Evolutionary conservation across 2,888 invertebrate genomes (phyloP).

Genomic region (Cabera pusaria): DNA sequence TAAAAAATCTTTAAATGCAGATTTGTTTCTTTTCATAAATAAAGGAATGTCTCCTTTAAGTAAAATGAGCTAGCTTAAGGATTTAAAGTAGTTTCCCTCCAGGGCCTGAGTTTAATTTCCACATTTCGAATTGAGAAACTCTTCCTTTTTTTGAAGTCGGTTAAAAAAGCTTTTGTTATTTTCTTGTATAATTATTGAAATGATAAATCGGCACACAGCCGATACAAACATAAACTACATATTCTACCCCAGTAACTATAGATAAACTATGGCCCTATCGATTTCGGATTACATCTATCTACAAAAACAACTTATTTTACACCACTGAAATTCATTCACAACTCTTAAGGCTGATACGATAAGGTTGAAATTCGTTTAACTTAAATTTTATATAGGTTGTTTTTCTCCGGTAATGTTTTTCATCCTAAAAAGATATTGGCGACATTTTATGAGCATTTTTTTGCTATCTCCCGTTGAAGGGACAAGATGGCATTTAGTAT

Average conservation of each 20-base stretch:
- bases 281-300: conserved; percentile 40
- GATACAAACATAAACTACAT: too few species aligned
- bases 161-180: conserved; percentile 17
- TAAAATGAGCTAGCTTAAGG: too few species aligned
- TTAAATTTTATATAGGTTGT: background rate
- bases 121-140: too few species aligned
- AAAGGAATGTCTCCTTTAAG: too few species aligned
- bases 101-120: too few species aligned
- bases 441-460: conserved; percentile 49
- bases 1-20: too few species aligned
- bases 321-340: background rate
- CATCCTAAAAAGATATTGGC: conserved; percentile 26
- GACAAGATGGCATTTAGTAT: conserved; percentile 21
- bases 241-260: background rate
- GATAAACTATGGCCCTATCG: conserved; percentile 36
- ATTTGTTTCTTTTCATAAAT: too few species aligned
- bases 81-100: too few species aligned
- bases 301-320: background rate
- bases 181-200: too few species aligned
- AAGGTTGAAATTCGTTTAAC: conserved; percentile 3
- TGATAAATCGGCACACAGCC: too few species aligned
- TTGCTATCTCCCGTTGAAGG: conserved; percentile 39
- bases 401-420: background rate
- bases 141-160: conserved; percentile 4
- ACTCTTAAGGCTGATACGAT: background rate